Evolutionary conservation across 1,140 invertebrate species (phyloP).

Genomic region (Brachystomella parvula): DNA sequence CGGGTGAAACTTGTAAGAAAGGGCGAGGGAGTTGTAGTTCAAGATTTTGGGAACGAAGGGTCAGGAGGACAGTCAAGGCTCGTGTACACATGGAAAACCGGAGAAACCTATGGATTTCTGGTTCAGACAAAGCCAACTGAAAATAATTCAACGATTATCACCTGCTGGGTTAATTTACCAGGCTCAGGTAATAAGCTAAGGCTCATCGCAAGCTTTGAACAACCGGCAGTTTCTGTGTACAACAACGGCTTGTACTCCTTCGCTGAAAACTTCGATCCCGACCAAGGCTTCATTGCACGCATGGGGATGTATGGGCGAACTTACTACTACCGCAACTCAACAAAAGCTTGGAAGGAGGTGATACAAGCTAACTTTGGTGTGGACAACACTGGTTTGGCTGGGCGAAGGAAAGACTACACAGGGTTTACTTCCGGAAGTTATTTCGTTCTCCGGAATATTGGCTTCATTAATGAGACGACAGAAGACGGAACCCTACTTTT

Average conservation of each 20-base stretch:
- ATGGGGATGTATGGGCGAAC: constrained; percentile 7
- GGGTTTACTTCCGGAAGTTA: neutral
- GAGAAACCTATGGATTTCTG: constrained; percentile 12
- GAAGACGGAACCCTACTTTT: neutral
- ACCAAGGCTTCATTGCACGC: constrained; percentile 8
- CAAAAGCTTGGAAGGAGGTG: constrained; percentile 16
- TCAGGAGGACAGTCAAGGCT: constrained; percentile 10
- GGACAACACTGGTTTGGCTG: neutral
- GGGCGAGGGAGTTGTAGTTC: neutral
- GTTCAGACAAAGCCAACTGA: neutral
- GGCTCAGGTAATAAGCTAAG: neutral
- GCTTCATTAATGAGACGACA: constrained; percentile 7
- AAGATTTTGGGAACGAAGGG: constrained; percentile 18
- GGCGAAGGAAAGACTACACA: neutral
- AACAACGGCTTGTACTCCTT: constrained; percentile 13
- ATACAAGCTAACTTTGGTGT: constrained; percentile 9
- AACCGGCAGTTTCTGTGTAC: constrained; percentile 12
- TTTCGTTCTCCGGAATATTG: constrained; percentile 6
- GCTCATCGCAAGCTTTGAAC: constrained; percentile 17
- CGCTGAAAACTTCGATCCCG: constrained; percentile 20
- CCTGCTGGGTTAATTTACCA: constrained; percentile 39
- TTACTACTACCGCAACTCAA: neutral
- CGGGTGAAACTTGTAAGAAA: constrained; percentile 13
- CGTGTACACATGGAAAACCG: constrained; percentile 3
- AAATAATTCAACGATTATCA: neutral